These are phyloP conservation scores for Ridgeia piscesae DNA, from an alignment of 1,140 invertebrate species.

Conservation along the genomic window DNA sequence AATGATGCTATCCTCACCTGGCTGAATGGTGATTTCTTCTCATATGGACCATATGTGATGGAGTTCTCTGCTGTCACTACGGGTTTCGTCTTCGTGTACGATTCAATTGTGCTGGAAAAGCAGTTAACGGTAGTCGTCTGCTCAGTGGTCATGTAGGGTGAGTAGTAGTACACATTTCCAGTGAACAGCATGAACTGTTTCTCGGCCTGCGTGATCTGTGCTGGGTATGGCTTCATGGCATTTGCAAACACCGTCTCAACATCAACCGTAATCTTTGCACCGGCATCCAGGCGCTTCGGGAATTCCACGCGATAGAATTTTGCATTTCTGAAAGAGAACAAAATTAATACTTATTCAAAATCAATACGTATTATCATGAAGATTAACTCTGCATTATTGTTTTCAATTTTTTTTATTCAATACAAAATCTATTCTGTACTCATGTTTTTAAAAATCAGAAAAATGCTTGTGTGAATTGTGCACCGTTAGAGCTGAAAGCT, in stretches of 20 bases:
- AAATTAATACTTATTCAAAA: not conserved
- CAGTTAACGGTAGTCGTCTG: constrained; percentile 82
- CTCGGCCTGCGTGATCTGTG: constrained; percentile 85
- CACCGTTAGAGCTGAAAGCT: no score
- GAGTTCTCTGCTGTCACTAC: constrained; percentile 74
- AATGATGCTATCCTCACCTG: constrained; percentile 44
- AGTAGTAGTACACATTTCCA: constrained; percentile 82
- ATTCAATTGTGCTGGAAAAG: constrained; percentile 78
- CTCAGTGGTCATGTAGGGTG: constrained; percentile 75
- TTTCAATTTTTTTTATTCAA: no score
- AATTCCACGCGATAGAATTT: constrained; percentile 50
- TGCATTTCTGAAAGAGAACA: constrained; percentile 39
- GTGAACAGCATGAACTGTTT: constrained; percentile 87
- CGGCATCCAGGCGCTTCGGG: constrained; percentile 46
- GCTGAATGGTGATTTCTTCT: constrained; percentile 68
- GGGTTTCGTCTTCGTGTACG: constrained; percentile 79
- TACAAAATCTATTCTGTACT: no score
- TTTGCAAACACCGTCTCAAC: constrained; percentile 79
- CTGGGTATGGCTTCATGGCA: constrained; percentile 78
- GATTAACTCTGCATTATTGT: not conserved
- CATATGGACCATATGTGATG: constrained; percentile 85
- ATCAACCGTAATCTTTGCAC: constrained; percentile 59
- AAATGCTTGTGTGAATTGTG: no score
- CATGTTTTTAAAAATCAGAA: no score
- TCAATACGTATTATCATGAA: not conserved